Conservation (phyloP, 1,140 invertebrate species). For the Gryon sp. region DNA sequence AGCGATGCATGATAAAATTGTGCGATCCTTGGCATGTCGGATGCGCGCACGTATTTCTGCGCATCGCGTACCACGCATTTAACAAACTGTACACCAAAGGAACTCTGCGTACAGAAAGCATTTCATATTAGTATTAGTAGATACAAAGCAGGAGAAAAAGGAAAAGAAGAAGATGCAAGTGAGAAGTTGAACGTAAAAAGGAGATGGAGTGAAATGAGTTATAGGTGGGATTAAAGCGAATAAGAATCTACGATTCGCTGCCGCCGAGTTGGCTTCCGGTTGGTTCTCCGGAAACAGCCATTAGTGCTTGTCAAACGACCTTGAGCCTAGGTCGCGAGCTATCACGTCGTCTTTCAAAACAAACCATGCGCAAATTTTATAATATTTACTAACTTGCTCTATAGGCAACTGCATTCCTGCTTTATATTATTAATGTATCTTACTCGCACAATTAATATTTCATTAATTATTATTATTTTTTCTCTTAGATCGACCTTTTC, state of each 20-base stretch:
- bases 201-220: not conserved
- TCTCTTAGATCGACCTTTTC: too few relatives aligned
- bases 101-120: slow-evolving; percentile 9
- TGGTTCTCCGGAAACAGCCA: slow-evolving; percentile 53
- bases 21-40: slow-evolving; percentile 14
- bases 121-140: too few relatives aligned
- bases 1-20: slow-evolving; percentile 45
- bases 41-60: slow-evolving; percentile 26
- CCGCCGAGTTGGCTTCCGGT: slow-evolving; percentile 54
- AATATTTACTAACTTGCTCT: too few relatives aligned
- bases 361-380: slow-evolving; percentile 37
- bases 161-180: slow-evolving; percentile 33
- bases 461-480: too few relatives aligned
- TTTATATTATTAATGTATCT: too few relatives aligned
- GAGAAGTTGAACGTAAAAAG: slow-evolving; percentile 2
- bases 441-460: too few relatives aligned
- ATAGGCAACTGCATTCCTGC: too few relatives aligned
- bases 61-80: slow-evolving; percentile 29
- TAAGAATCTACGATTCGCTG: slow-evolving; percentile 30
- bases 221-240: too few relatives aligned
- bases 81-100: slow-evolving; percentile 15
- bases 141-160: too few relatives aligned
- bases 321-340: slow-evolving; percentile 59
- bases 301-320: slow-evolving; percentile 60
- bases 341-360: slow-evolving; percentile 36